phyloP scores from a whole-genome alignment of 2,888 invertebrate species.

The Ennomos fuscantarius region DNA sequence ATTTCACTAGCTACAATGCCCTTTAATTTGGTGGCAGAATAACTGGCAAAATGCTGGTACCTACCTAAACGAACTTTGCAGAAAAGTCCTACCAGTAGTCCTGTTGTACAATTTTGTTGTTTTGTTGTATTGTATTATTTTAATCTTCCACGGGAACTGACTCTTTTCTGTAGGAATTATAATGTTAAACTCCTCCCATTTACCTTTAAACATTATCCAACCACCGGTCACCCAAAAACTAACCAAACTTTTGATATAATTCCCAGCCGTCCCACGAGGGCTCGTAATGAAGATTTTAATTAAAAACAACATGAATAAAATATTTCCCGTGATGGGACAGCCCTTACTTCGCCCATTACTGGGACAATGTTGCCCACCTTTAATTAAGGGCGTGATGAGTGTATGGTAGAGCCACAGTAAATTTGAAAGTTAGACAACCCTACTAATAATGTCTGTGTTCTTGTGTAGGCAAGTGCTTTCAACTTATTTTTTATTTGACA shows the following conservation, averaged over 20 bases:
- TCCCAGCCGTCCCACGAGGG: constrained; percentile 20
- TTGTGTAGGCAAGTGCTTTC: no score
- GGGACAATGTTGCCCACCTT: constrained; percentile 38
- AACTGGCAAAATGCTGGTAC: no score
- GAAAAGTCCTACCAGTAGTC: no score
- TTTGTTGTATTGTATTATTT: no score
- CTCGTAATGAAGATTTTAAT: constrained; percentile 44
- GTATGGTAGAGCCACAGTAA: constrained; percentile 17
- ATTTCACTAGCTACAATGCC: no score
- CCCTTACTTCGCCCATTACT: constrained; percentile 25
- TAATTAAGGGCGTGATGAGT: constrained; percentile 34
- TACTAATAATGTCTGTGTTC: no score
- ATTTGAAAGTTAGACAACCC: not conserved
- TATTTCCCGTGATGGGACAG: constrained; percentile 36
- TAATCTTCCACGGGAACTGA: no score
- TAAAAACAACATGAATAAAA: constrained; percentile 45
- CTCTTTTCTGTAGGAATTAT: no score
- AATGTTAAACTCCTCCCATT: not conserved
- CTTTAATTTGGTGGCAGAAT: no score
- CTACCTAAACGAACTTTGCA: no score
- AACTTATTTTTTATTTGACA: no score
- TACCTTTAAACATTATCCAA: not conserved
- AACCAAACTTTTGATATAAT: constrained; percentile 34
- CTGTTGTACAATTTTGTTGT: no score
- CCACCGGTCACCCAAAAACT: constrained; percentile 23